These are phyloP conservation scores for Bellardia pandia DNA, from an alignment of 2,888 invertebrate species.

Conservation along the genomic window DNA sequence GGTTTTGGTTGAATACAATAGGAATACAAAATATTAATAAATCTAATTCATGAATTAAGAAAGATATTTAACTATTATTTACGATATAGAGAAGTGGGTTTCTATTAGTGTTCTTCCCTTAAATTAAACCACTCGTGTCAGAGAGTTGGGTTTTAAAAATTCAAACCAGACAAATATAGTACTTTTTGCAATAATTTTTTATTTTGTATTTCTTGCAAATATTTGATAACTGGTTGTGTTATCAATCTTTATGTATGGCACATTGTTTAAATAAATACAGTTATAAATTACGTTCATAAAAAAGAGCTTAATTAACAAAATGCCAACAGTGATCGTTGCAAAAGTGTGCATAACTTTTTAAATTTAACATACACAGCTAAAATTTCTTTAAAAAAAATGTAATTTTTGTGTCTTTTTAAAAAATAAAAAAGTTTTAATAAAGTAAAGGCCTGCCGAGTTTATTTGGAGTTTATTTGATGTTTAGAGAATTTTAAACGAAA, in stretches of 20 bases:
- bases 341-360: background rate
- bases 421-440: background rate
- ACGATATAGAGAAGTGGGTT: background rate
- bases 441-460: background rate
- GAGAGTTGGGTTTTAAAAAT: background rate
- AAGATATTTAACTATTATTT: background rate
- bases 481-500: too few relatives aligned
- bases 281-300: background rate
- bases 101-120: background rate
- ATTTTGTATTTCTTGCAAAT: slow-evolving; percentile 4
- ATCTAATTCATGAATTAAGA: background rate
- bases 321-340: background rate
- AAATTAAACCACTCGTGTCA: background rate
- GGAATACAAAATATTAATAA: too few relatives aligned
- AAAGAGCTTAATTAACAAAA: slow-evolving; percentile 30
- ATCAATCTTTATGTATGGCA: slow-evolving; percentile 3
- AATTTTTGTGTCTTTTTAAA: background rate
- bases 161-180: background rate
- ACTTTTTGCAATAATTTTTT: background rate
- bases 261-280: background rate
- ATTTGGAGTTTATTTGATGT: too few relatives aligned
- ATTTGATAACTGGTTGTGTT: slow-evolving; percentile 27
- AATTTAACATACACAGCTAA: slow-evolving; percentile 1
- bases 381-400: background rate
- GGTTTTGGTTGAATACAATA: too few relatives aligned